Conservation (phyloP, 2,113 vertebrate species). For the Fulica atra region DNA sequence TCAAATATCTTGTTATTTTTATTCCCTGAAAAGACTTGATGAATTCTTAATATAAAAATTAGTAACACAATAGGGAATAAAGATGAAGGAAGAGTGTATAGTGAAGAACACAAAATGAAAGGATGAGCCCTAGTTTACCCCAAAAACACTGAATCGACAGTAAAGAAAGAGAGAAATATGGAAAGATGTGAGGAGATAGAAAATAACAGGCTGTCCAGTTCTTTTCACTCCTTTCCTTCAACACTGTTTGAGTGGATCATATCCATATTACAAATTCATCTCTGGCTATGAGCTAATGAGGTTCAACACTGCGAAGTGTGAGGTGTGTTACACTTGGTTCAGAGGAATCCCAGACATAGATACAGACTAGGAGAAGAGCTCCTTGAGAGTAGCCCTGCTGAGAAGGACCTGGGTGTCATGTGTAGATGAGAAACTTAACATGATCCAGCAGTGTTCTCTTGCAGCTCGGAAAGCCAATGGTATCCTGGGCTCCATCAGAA, state of each 20-base stretch:
- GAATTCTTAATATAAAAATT: neutral
- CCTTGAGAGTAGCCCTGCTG: no score
- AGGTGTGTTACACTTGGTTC: no score
- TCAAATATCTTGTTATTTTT: neutral
- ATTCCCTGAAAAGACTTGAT: neutral
- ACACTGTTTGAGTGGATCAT: neutral
- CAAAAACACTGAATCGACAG: neutral
- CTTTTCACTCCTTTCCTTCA: neutral
- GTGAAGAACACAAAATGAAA: neutral
- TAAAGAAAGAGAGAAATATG: neutral
- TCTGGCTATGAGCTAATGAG: neutral
- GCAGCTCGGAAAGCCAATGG: no score
- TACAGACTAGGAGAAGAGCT: no score
- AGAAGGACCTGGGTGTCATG: no score
- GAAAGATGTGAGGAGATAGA: neutral
- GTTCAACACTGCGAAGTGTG: no score
- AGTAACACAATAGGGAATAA: neutral
- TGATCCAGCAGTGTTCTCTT: no score
- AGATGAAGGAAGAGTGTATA: neutral
- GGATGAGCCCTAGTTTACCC: neutral
- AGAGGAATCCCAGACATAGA: no score
- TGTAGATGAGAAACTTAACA: no score
- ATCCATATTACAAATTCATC: neutral
- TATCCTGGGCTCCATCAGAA: no score
- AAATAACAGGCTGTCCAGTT: neutral